Percentiles rank a stretch among this genome's conserved stretches.
These are phyloP conservation scores for Oreohelix idahoensis DNA, from an alignment of 1,140 invertebrate species.

Conservation along the genomic window DNA sequence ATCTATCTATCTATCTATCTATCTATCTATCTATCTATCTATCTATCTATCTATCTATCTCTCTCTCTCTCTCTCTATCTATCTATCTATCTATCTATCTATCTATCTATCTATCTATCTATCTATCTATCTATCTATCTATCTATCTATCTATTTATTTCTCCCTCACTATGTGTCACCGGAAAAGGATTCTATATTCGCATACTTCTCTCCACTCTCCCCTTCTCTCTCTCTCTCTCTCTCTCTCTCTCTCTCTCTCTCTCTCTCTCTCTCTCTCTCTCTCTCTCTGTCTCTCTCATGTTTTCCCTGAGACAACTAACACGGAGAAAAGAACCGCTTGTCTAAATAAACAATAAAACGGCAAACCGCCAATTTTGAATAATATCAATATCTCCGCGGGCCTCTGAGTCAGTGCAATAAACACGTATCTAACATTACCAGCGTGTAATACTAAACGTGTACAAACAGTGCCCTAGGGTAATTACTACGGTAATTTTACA, in stretches of 20 bases:
- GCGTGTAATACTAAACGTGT: not conserved
- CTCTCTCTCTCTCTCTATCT: too few relatives aligned
- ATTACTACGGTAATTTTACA: too few relatives aligned
- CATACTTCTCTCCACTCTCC: not conserved
- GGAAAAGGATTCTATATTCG: too few relatives aligned
- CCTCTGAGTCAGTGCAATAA: not conserved
- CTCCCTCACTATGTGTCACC: too few relatives aligned
- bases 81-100: too few relatives aligned
- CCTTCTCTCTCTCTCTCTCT: not conserved
- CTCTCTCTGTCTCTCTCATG: not conserved
- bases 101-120: too few relatives aligned
- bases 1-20: too few relatives aligned
- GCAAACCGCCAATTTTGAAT: conserved; percentile 1
- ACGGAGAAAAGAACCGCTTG: not conserved
- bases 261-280: conserved; percentile 17
- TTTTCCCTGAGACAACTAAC: not conserved
- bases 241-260: conserved; percentile 9
- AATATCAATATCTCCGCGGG: not conserved
- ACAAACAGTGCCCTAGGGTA: not conserved
- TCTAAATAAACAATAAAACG: conserved; percentile 2
- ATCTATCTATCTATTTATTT: too few relatives aligned
- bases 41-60: too few relatives aligned
- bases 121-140: too few relatives aligned
- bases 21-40: too few relatives aligned
- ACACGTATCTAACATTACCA: not conserved